These are phyloP conservation scores for Halyomorpha halys DNA, from an alignment of 1,140 invertebrate genomes.

Conservation along the genomic window DNA sequence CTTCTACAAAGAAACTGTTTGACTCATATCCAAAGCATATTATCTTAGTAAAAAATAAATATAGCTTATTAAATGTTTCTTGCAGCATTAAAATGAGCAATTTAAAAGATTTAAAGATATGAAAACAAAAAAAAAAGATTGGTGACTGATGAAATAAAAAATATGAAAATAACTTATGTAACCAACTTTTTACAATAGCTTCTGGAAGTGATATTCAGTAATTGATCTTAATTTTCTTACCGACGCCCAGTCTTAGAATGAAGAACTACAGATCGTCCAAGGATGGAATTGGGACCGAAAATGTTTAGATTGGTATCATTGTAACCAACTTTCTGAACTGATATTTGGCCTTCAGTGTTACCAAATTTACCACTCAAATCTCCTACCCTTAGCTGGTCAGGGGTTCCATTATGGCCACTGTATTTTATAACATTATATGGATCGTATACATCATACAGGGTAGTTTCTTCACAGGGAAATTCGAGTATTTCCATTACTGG, in stretches of 20 bases:
- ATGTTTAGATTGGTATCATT: conserved; percentile 78
- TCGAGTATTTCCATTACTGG: conserved; percentile 68
- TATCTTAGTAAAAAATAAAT: no score
- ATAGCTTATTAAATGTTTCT: no score
- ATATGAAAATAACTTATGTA: neutral
- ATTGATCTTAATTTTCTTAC: neutral
- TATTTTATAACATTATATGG: conserved; percentile 43
- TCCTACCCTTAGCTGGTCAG: conserved; percentile 80
- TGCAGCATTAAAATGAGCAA: no score
- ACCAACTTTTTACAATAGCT: no score
- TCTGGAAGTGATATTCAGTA: no score
- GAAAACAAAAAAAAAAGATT: no score
- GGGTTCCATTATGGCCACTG: conserved; percentile 41
- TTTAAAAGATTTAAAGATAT: no score
- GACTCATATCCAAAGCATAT: no score
- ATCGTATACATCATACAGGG: conserved; percentile 74
- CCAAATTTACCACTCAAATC: conserved; percentile 88
- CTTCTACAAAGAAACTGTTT: no score
- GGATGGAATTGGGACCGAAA: conserved; percentile 69
- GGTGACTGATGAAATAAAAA: no score
- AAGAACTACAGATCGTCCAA: conserved; percentile 81
- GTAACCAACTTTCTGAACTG: conserved; percentile 40
- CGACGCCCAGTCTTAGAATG: conserved; percentile 52
- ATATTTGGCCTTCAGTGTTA: conserved; percentile 46
- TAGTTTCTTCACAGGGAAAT: conserved; percentile 75